Evolutionary conservation across 2,113 vertebrate species (phyloP).

Genomic region (Geococcyx californianus): DNA sequence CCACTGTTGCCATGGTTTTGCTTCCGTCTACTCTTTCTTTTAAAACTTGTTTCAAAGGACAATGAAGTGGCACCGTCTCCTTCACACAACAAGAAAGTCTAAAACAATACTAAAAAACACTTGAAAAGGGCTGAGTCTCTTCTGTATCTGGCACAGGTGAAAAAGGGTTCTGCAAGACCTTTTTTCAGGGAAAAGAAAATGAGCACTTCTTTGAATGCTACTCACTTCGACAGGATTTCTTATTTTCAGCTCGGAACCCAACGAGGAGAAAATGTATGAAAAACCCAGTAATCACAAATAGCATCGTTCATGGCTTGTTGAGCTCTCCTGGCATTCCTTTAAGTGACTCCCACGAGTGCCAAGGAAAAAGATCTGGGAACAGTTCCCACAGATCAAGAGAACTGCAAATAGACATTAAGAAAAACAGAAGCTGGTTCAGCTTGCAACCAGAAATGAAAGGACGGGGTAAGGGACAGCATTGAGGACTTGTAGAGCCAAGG

Average conservation of each 20-base stretch:
- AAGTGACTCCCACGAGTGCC: not conserved
- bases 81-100: not conserved
- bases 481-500: not conserved
- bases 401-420: not conserved
- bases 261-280: not conserved
- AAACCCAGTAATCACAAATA: not conserved
- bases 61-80: not conserved
- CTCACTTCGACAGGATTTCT: not conserved
- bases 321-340: slow-evolving; percentile 20
- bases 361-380: slow-evolving; percentile 23
- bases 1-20: rapidly evolving
- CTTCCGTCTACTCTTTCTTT: rapidly evolving
- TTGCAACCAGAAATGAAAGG: not conserved
- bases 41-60: not conserved
- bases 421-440: not conserved
- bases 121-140: not conserved
- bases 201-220: not conserved
- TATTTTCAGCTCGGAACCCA: not conserved
- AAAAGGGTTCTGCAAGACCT: not conserved
- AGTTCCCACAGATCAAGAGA: not conserved
- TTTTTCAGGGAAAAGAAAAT: not conserved
- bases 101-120: not conserved
- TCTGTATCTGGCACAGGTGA: rapidly evolving
- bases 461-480: not conserved
- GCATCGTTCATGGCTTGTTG: not conserved